Evolutionary conservation across 2,888 invertebrate genomes (phyloP), one percentile per base, ranked within the genome.

Genomic region (Timema podura): DNA sequence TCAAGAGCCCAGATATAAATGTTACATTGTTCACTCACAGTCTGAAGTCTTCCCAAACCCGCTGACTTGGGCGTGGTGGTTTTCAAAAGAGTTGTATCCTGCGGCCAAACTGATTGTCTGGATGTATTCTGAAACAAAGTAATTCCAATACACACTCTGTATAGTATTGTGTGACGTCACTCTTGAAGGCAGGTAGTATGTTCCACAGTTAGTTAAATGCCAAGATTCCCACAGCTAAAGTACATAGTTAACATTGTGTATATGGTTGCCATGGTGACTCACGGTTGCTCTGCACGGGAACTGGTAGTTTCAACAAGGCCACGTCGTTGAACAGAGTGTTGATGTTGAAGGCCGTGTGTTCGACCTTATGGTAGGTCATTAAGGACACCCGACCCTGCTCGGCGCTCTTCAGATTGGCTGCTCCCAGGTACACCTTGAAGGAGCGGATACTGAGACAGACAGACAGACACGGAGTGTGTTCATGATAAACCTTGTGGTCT

Each of bases 41-140:
- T 61, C 61, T n/a, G 61, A 61, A 44, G 61, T 61, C 61, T 61
- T 61, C 61, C 61, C 61, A 61, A 61, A 61, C 3, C 61, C 61
- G 44, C 61, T 61, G 1, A 61, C 61, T 30, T 61, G 61, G 6
- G 61, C 61, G 45, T 0, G 61, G 44, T 61, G 1, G 44, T 61
- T 16, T 15, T 61, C 61, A n/a, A 11, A 61, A 10, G 30, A 11
- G 61, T 61, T 61, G 44, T 61, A 61, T 6, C 44, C 45, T 13
- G 9, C 13, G 6, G 61, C 61, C 61, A 61, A n/a, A 5, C 44
- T 30, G 10, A 61, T 30, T 6, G 61, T 7, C 6, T n/a, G 61
- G 9, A 61, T 61, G 44, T 44, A 61, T 13, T 61, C 61, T 61
- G 57, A 3, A n/a, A 30, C 30, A 30, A 30, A 30, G 30, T 3